Conservation (phyloP, 1,140 invertebrate genomes). For the Penaeus chinensis region DNA sequence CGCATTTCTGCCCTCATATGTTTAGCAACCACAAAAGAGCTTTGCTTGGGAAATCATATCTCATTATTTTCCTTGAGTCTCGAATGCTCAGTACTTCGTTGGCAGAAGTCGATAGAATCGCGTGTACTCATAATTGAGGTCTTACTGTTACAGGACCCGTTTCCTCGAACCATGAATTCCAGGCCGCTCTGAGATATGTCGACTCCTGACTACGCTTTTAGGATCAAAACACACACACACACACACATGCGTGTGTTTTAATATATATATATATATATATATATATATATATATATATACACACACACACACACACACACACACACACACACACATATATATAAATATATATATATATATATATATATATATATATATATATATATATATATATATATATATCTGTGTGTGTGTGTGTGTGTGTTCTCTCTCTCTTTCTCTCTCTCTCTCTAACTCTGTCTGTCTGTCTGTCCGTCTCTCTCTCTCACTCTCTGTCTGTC, state of each 20-base stretch:
- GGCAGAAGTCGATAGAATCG: no score
- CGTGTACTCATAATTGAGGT: no score
- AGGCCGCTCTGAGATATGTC: no score
- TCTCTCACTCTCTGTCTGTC: no score
- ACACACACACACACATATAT: constrained; percentile 22
- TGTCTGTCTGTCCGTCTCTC: no score
- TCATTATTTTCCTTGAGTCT: not conserved
- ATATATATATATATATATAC: no score
- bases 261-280: constrained; percentile 17
- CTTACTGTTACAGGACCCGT: not conserved
- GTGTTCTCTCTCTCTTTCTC: not conserved
- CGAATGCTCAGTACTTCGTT: no score
- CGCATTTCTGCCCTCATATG: no score
- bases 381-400: constrained; percentile 33
- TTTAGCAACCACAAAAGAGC: no score
- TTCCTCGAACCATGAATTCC: no score
- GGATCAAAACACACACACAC: not conserved
- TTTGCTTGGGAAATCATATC: not conserved
- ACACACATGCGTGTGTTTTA: constrained; percentile 8
- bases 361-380: constrained; percentile 30
- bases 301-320: not conserved
- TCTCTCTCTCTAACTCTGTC: no score
- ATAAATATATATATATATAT: constrained; percentile 38
- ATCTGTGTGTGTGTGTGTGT: not conserved
- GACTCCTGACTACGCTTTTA: no score